These are phyloP conservation scores for Typhlomys cinereus DNA, from an alignment of 2,113 vertebrate species.

Conservation along the genomic window DNA sequence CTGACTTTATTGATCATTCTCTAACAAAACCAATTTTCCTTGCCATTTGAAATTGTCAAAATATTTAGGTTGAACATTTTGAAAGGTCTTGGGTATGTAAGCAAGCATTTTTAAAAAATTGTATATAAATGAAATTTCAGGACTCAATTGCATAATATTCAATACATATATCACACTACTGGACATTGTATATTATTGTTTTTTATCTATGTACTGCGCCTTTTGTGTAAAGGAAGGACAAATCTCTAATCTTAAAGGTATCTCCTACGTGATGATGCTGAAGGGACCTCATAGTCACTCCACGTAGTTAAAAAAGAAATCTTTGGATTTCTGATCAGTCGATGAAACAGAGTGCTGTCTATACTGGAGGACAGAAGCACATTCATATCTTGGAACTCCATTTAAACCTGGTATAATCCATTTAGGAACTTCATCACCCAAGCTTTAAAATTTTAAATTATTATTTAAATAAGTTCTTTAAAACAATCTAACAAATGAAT, in stretches of 20 bases:
- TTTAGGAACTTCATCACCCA: background rate
- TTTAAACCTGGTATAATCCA: background rate
- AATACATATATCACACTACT: background rate
- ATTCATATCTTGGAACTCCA: slow-evolving; percentile 31
- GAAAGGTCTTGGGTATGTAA: background rate
- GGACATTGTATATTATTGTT: background rate
- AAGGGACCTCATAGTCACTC: background rate
- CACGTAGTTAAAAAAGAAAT: background rate
- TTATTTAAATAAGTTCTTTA: background rate
- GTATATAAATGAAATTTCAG: background rate
- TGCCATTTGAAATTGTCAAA: slow-evolving; percentile 66
- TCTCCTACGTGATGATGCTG: accelerated
- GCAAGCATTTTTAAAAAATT: background rate
- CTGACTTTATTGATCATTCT: slow-evolving; percentile 75
- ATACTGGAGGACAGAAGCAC: slow-evolving; percentile 6
- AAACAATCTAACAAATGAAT: slow-evolving; percentile 1
- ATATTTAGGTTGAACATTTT: background rate
- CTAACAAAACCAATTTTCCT: slow-evolving; percentile 66
- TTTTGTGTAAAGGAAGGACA: background rate
- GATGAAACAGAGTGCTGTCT: too few relatives aligned
- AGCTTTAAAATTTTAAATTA: slow-evolving; percentile 1
- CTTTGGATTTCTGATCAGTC: background rate
- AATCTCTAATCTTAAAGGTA: background rate
- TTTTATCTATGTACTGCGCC: background rate
- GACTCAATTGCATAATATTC: background rate